Conservation (phyloP, 2,888 invertebrate genomes). For the Allygus modestus region DNA sequence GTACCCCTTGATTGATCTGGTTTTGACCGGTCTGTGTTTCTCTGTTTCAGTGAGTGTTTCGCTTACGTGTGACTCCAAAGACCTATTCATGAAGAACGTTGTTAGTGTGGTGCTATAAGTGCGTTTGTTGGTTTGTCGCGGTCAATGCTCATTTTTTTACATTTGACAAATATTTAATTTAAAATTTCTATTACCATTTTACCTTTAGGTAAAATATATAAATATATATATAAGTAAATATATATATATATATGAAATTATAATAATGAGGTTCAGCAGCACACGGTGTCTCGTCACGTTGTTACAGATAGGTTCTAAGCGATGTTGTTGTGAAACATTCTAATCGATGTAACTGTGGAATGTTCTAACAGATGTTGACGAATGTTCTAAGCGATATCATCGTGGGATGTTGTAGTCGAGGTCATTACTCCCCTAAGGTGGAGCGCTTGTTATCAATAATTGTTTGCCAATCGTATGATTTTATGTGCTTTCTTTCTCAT, state of each 20-base stretch:
- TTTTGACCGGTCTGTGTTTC: not conserved
- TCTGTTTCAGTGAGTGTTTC: constrained; percentile 46
- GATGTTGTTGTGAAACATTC: constrained; percentile 23
- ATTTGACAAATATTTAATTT: constrained; percentile 58
- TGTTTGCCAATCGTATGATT: constrained; percentile 8
- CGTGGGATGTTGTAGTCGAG: constrained; percentile 15
- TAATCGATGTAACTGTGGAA: constrained; percentile 2
- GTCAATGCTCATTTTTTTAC: constrained; percentile 61
- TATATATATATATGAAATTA: constrained; percentile 47
- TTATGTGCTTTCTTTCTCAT: constrained; percentile 36
- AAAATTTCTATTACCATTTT: constrained; percentile 40
- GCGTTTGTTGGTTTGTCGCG: constrained; percentile 52
- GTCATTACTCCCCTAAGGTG: constrained; percentile 28
- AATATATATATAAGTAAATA: constrained; percentile 46
- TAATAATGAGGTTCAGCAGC: constrained; percentile 25
- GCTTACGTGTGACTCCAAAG: constrained; percentile 40
- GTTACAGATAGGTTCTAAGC: constrained; percentile 45
- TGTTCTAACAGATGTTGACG: not conserved
- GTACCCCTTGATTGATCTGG: too few species aligned
- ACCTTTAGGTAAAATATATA: constrained; percentile 54
- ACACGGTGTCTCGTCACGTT: constrained; percentile 45
- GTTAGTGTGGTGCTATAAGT: constrained; percentile 54
- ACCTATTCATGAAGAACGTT: constrained; percentile 37
- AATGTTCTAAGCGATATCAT: constrained; percentile 28
- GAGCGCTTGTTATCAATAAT: constrained; percentile 32